Conservation (phyloP, 2,888 invertebrate species). For the Orthosia cruda region DNA sequence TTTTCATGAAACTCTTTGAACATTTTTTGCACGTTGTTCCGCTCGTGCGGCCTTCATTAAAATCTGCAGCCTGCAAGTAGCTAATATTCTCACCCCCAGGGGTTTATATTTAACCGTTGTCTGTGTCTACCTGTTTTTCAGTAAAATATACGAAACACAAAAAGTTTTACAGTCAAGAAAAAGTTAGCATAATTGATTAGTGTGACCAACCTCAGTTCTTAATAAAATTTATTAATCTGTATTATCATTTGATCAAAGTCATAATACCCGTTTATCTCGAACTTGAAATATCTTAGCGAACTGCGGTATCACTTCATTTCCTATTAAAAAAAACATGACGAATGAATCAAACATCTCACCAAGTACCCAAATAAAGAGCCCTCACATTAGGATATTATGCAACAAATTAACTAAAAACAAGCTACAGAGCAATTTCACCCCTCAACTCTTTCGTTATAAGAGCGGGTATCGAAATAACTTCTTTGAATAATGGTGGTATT, state of each 20-base stretch:
- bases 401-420: constrained; percentile 24
- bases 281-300: background rate
- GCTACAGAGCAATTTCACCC: constrained; percentile 11
- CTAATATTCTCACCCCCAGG: constrained; percentile 5
- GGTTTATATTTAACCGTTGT: background rate
- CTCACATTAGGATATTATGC: background rate
- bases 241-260: background rate
- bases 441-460: background rate
- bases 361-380: no score
- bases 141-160: background rate
- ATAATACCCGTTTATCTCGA: background rate
- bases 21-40: constrained; percentile 31
- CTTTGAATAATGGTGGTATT: constrained; percentile 5
- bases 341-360: no score
- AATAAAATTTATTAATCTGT: background rate
- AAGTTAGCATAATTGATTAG: no score
- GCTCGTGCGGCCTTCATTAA: constrained; percentile 23
- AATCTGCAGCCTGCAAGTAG: constrained; percentile 5
- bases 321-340: background rate
- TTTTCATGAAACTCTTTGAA: constrained; percentile 28
- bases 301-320: background rate
- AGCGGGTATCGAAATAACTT: constrained; percentile 12
- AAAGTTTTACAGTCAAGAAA: background rate
- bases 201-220: background rate
- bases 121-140: background rate